Evolutionary conservation across 2,797 vertebrate species (phyloP).

Genomic region (Melanotaenia pygmaea): DNA sequence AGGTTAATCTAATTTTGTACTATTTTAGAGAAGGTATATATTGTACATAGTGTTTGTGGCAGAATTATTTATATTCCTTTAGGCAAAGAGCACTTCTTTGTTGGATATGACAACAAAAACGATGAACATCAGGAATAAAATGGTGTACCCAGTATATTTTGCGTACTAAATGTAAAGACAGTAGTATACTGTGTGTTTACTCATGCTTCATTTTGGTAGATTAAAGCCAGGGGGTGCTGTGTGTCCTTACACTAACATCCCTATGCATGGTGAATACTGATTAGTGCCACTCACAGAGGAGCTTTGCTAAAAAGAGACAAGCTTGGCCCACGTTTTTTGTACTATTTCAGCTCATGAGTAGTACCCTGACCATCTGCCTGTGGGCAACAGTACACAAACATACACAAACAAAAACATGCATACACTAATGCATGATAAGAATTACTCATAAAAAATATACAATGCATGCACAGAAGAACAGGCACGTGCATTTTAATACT

Average conservation of each 20-base stretch:
- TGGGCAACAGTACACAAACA: slow-evolving; percentile 56
- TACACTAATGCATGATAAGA: slow-evolving; percentile 9
- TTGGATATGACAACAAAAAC: slow-evolving; percentile 1
- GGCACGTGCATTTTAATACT: slow-evolving; percentile 23
- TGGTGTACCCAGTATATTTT: slow-evolving; percentile 33
- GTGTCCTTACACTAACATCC: slow-evolving; percentile 63
- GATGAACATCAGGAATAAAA: slow-evolving; percentile 22
- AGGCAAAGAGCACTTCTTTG: neutral
- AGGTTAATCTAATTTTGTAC: neutral
- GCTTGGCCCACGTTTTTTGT: slow-evolving; percentile 61
- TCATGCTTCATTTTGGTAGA: slow-evolving; percentile 61
- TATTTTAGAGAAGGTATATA: neutral
- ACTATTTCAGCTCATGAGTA: slow-evolving; percentile 73
- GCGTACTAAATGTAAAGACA: slow-evolving; percentile 39
- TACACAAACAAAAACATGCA: slow-evolving; percentile 26
- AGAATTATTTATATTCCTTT: slow-evolving; percentile 10
- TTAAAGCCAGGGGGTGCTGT: slow-evolving; percentile 82
- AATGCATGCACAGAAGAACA: slow-evolving; percentile 18
- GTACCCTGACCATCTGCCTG: slow-evolving; percentile 77
- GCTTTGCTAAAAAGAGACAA: slow-evolving; percentile 71
- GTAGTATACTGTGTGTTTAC: slow-evolving; percentile 59
- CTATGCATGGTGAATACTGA: slow-evolving; percentile 74
- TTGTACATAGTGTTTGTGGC: neutral
- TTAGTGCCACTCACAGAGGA: slow-evolving; percentile 67
- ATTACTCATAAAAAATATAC: slow-evolving; percentile 37